Base-by-base conservation (phyloP, 2,888 invertebrate genomes). In the Lamproptera curius region DNA sequence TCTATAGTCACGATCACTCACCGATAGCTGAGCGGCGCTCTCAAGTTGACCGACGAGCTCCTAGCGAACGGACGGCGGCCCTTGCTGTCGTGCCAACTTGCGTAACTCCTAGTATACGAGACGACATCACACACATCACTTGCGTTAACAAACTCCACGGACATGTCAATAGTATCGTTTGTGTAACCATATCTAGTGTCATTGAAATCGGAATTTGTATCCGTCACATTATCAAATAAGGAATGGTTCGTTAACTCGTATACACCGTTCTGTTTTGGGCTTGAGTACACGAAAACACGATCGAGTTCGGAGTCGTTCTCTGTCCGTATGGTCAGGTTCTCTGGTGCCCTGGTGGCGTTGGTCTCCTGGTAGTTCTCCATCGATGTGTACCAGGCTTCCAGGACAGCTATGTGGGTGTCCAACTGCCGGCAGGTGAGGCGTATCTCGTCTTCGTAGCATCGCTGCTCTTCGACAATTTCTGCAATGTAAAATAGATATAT, bases 381-480 rank as follows among this genome's bases (percentile, higher is more conserved):
- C 35, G 84, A 65, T 50, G 86, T 85, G 70, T 91, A 92, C 74
- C 89, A 89, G n/a, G 90, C 91, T 61, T 91, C 91, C 58, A 92
- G 71, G 26, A 92, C 83, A 31, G 91, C 92, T 51, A 92, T 89
- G 65, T 91, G 90, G 1, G 91, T 88, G 70, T 90, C 90, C 54
- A 92, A 70, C 52, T 90, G 89, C 20, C 91, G 89, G 61, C 92
- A 92, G 2, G 91, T 92, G 37, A 92, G 75, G 15, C 90, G 85
- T 62, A 92, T 88, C 62, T 88, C 87, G 67, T 81, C 89, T 63
- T 90, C 88, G 71, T 90, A 85, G 64, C 91, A 91, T 63, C 89
- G 89, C 62, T 88, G 89, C 63, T 90, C 90, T 69, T 90, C 89
- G 47, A 92, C 91, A 58, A 91, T 89, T 88, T 92, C 92, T 92